A percentile compares a stretch with the other conserved stretches of the same genome.
These are phyloP conservation scores for Maconellicoccus hirsutus DNA, from an alignment of 1,140 invertebrate species.

Conservation along the genomic window DNA sequence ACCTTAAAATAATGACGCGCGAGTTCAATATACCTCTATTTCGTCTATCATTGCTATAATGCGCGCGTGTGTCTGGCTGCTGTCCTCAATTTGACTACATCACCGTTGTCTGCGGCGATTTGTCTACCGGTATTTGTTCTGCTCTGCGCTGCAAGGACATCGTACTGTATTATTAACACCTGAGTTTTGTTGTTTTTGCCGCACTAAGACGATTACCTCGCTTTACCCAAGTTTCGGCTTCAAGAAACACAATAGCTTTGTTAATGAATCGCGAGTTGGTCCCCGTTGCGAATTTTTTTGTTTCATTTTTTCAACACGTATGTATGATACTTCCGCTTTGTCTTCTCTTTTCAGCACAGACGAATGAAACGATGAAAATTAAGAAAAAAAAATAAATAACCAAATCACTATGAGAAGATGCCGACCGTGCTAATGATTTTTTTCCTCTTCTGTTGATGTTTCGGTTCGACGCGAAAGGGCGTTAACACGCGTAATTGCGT, in stretches of 20 bases:
- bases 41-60: not conserved
- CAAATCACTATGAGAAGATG: too few relatives aligned
- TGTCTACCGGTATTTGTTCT: constrained; percentile 7
- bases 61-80: not conserved
- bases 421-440: too few relatives aligned
- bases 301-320: too few relatives aligned
- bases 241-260: not conserved
- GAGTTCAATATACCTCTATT: not conserved
- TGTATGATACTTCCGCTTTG: too few relatives aligned
- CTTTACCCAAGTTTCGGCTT: not conserved
- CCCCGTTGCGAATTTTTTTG: too few relatives aligned
- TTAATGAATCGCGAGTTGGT: not conserved
- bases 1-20: too few relatives aligned
- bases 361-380: too few relatives aligned
- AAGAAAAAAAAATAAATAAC: too few relatives aligned
- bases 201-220: not conserved
- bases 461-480: not conserved
- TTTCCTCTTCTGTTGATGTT: too few relatives aligned
- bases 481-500: not conserved
- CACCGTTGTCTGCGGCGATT: not conserved
- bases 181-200: not conserved
- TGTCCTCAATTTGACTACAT: constrained; percentile 4
- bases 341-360: too few relatives aligned
- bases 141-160: not conserved
- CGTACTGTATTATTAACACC: constrained; percentile 3